Evolutionary conservation across 1,140 invertebrate species (phyloP).

Genomic region (Laodelphax striatellus): DNA sequence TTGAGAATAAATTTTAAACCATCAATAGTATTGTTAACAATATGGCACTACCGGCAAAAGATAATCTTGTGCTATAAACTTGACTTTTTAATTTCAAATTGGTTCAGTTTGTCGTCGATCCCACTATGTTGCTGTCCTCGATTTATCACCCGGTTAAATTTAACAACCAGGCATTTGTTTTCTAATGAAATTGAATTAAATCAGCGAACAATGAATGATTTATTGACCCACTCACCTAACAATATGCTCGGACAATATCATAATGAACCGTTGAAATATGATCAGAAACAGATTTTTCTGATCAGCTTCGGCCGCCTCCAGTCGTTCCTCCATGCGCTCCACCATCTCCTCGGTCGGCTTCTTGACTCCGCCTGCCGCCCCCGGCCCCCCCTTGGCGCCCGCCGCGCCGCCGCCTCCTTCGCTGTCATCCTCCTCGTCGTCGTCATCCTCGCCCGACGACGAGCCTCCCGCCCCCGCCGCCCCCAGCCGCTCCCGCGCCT

Average conservation of each 20-base stretch:
- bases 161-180: too few relatives aligned
- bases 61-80: too few relatives aligned
- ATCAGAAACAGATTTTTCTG: conserved; percentile 96
- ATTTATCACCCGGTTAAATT: too few relatives aligned
- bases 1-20: too few relatives aligned
- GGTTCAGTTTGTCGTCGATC: too few relatives aligned
- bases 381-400: conserved; percentile 34
- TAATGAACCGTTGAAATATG: conserved; percentile 96
- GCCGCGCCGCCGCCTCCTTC: conserved; percentile 30
- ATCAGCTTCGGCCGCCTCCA: conserved; percentile 89
- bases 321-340: conserved; percentile 89
- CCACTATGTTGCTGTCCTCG: too few relatives aligned
- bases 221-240: conserved; percentile 37
- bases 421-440: conserved; percentile 41
- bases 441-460: conserved; percentile 45
- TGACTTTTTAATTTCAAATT: too few relatives aligned
- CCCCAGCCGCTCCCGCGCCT: conserved; percentile 73
- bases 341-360: conserved; percentile 79
- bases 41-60: too few relatives aligned
- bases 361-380: conserved; percentile 37
- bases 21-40: too few relatives aligned
- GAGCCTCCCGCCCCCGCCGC: conserved; percentile 70
- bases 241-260: conserved; percentile 94
- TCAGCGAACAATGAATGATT: too few relatives aligned
- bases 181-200: too few relatives aligned